These are phyloP conservation scores for Pseudomyrmex dendroicus DNA, from an alignment of 1,140 invertebrate species.

Conservation along the genomic window DNA sequence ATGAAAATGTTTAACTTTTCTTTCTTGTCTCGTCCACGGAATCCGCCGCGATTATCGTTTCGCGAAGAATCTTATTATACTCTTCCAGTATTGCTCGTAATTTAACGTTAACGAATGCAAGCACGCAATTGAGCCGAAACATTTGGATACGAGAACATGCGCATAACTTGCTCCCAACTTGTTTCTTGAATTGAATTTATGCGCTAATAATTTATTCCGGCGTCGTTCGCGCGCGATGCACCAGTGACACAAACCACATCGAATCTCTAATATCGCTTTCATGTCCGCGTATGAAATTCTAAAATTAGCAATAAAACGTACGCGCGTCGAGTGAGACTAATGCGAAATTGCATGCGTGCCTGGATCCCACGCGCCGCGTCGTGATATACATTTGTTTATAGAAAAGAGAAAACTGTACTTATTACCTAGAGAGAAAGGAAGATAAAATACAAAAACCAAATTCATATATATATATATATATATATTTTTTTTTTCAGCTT, in stretches of 20 bases:
- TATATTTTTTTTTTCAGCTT: too few species aligned
- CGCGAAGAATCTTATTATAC: constrained; percentile 10
- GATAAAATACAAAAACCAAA: not conserved
- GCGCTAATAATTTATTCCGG: constrained; percentile 36
- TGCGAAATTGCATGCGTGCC: not conserved
- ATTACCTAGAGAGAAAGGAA: not conserved
- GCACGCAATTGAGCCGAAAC: constrained; percentile 22
- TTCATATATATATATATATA: too few species aligned
- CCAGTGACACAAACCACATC: constrained; percentile 15
- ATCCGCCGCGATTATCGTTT: not conserved
- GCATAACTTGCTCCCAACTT: constrained; percentile 2
- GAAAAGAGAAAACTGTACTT: not conserved
- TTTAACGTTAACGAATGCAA: constrained; percentile 12
- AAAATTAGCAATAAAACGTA: constrained; percentile 45
- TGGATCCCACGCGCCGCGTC: too few species aligned
- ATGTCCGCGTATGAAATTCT: constrained; percentile 26
- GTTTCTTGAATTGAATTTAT: constrained; percentile 55
- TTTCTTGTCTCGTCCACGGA: not conserved
- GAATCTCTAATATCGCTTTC: constrained; percentile 31
- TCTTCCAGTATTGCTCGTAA: constrained; percentile 5
- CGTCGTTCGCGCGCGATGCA: not conserved
- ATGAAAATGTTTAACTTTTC: not conserved
- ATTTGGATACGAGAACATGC: not conserved
- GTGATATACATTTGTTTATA: too few species aligned
- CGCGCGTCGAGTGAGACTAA: too few species aligned